Conservation (phyloP, 2,888 invertebrate species). For the Microchrysa polita region DNA sequence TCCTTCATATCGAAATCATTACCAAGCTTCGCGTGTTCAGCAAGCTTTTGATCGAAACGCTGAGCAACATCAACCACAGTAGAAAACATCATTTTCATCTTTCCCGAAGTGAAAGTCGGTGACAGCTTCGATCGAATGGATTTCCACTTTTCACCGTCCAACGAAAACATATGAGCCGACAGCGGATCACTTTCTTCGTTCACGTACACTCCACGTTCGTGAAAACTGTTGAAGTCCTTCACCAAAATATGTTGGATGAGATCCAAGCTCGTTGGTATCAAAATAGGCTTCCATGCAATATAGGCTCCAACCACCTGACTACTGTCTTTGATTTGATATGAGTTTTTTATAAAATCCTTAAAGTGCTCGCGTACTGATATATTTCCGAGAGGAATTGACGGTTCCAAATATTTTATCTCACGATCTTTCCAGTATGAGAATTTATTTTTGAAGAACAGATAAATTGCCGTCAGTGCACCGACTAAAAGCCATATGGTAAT, state of each 20-base stretch:
- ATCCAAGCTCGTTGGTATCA: conserved; percentile 52
- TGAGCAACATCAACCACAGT: conserved; percentile 55
- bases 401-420: conserved; percentile 50
- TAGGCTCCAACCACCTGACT: conserved; percentile 48
- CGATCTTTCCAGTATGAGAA: conserved; percentile 53
- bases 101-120: conserved; percentile 56
- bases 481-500: neutral
- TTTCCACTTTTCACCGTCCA: conserved; percentile 62
- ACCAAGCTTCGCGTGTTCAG: conserved; percentile 47
- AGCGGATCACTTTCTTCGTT: conserved; percentile 56
- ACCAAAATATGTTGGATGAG: conserved; percentile 55
- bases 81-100: conserved; percentile 56
- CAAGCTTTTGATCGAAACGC: conserved; percentile 47
- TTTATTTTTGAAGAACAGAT: conserved; percentile 40
- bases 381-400: conserved; percentile 56
- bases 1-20: conserved; percentile 61
- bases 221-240: conserved; percentile 57
- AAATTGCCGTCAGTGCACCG: neutral
- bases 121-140: conserved; percentile 56
- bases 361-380: conserved; percentile 43
- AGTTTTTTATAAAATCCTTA: conserved; percentile 45
- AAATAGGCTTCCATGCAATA: conserved; percentile 47
- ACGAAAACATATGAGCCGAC: conserved; percentile 54
- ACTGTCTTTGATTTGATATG: conserved; percentile 53
- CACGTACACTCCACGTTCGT: conserved; percentile 54